Conservation (phyloP, 2,113 vertebrate genomes). For the Epinephelus moara region DNA sequence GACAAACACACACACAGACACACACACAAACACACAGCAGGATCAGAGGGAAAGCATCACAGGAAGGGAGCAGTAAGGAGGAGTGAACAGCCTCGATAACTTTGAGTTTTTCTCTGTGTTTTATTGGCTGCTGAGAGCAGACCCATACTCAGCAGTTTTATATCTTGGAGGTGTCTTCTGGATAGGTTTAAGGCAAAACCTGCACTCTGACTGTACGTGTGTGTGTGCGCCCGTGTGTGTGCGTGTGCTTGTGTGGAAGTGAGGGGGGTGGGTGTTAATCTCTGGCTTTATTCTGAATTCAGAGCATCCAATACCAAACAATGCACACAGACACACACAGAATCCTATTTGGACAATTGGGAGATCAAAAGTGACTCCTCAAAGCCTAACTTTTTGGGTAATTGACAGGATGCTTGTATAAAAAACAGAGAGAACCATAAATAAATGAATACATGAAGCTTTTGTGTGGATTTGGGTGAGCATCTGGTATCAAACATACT, state of each 20-base stretch:
- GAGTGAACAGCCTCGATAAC: constrained; percentile 46
- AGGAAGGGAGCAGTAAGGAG: constrained; percentile 48
- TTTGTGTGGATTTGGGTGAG: constrained; percentile 76
- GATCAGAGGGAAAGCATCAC: constrained; percentile 54
- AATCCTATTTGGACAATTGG: constrained; percentile 42
- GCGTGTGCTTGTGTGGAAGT: neutral
- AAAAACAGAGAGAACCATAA: constrained; percentile 62
- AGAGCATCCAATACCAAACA: constrained; percentile 26
- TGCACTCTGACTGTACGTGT: constrained; percentile 10
- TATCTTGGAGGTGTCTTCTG: constrained; percentile 57
- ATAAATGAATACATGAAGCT: constrained; percentile 71
- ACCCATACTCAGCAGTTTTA: constrained; percentile 67
- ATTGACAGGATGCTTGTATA: constrained; percentile 66
- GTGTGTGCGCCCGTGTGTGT: neutral
- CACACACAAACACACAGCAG: constrained; percentile 16
- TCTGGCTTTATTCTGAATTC: constrained; percentile 37
- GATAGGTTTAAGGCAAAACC: constrained; percentile 61
- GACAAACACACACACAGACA: constrained; percentile 1
- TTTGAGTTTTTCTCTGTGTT: constrained; percentile 45
- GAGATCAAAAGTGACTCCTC: constrained; percentile 70
- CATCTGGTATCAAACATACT: constrained; percentile 79
- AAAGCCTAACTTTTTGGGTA: constrained; percentile 65
- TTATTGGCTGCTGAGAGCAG: constrained; percentile 61
- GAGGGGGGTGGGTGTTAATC: constrained; percentile 15
- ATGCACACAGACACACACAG: constrained; percentile 25